phyloP scores from a whole-genome alignment of 2,797 vertebrate species.

The Eulemur rubriventer region DNA sequence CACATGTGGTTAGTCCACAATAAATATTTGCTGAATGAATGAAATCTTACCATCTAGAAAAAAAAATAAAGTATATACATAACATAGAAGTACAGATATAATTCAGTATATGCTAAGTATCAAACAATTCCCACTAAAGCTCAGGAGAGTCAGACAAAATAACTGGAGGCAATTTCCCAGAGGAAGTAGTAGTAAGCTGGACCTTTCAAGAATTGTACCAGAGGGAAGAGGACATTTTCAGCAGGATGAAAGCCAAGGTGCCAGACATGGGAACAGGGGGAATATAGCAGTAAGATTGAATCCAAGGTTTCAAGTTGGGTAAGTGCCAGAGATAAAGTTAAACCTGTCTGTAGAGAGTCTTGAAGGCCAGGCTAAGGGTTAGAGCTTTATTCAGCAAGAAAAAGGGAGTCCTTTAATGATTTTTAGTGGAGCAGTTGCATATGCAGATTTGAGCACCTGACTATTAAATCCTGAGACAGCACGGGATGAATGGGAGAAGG shows the following conservation, averaged over 20 bases:
- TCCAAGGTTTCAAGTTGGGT: neutral
- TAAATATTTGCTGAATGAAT: constrained; percentile 28
- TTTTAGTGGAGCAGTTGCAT: neutral
- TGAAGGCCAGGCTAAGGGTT: neutral
- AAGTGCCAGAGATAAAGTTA: neutral
- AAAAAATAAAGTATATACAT: neutral
- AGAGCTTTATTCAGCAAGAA: neutral
- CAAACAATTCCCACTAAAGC: neutral
- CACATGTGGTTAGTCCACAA: neutral
- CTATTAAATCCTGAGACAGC: neutral
- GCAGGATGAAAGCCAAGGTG: neutral
- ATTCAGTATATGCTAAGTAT: neutral
- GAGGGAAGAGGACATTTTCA: neutral
- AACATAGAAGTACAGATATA: neutral
- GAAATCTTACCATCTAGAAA: neutral
- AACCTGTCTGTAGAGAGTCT: neutral
- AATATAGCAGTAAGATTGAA: neutral
- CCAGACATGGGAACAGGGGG: neutral
- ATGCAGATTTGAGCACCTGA: neutral
- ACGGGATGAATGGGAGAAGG: neutral
- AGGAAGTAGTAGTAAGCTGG: neutral
- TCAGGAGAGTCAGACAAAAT: neutral
- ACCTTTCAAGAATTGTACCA: neutral
- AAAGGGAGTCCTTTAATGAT: neutral
- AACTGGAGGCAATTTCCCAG: neutral